These are phyloP conservation scores for Rhingia campestris DNA, from an alignment of 2,888 invertebrate species.

Conservation along the genomic window DNA sequence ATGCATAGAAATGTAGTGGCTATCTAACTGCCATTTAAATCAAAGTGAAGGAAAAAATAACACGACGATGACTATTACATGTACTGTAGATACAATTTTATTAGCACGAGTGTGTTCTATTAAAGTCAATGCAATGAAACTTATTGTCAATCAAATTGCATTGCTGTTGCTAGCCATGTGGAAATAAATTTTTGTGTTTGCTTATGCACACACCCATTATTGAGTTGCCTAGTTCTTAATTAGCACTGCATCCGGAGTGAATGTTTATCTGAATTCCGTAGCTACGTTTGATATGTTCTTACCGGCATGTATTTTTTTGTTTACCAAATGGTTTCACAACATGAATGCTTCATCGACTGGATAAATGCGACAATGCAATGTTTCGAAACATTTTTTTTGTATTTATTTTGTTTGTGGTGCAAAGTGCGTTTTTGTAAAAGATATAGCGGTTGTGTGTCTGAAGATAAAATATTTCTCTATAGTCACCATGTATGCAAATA, in stretches of 20 bases:
- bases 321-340: background rate
- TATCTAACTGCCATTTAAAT: conserved; percentile 1
- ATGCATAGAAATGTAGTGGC: conserved; percentile 26
- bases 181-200: conserved; percentile 35
- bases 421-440: background rate
- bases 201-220: conserved; percentile 10
- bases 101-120: conserved; percentile 25
- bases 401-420: conserved; percentile 13
- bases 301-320: background rate
- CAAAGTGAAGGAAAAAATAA: background rate
- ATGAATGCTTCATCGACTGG: conserved; percentile 24
- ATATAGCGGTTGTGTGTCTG: background rate
- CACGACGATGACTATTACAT: background rate
- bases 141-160: conserved; percentile 54
- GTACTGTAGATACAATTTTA: conserved; percentile 30
- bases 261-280: conserved; percentile 1
- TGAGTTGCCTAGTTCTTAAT: conserved; percentile 37
- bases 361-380: conserved; percentile 24
- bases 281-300: background rate
- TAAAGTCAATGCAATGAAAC: conserved; percentile 27
- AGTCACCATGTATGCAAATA: conserved; percentile 59
- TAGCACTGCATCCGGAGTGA: conserved; percentile 30
- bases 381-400: background rate
- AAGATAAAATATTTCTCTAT: conserved; percentile 19
- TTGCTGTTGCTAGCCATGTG: conserved; percentile 30